Base-by-base conservation (phyloP, 1,140 invertebrate genomes). In the Carposina sasakii region DNA sequence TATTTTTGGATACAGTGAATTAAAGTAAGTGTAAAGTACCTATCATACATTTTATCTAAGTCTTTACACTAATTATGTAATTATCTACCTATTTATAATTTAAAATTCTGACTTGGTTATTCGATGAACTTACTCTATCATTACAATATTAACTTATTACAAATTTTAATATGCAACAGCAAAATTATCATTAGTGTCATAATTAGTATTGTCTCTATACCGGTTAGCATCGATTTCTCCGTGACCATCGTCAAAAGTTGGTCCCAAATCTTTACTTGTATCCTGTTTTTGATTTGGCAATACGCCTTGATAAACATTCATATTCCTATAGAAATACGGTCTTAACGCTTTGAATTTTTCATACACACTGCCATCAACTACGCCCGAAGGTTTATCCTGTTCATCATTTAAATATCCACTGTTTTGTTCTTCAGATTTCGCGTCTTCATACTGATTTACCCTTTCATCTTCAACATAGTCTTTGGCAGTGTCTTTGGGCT, bases 91-190 rank as follows among this genome's bases (percentile, higher is more conserved):
- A 30, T 44, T 44, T 28, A 41, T 16, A 26, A 23, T 5, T 6
- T 23, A 41, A 21, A n/a, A 23, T 23, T n/a, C n/a, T n/a, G n/a
- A n/a, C n/a, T n/a, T n/a, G n/a, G n/a, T n/a, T n/a, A n/a, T n/a
- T n/a, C n/a, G n/a, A n/a, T n/a, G n/a, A n/a, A n/a, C n/a, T n/a
- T n/a, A n/a, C n/a, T n/a, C n/a, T n/a, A n/a, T n/a, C n/a, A n/a
- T n/a, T n/a, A n/a, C n/a, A n/a, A n/a, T n/a, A n/a, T n/a, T n/a
- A n/a, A n/a, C n/a, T n/a, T n/a, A n/a, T n/a, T n/a, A n/a, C n/a
- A n/a, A n/a, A 15, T 48, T 24, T 60, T 58, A 73, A 50, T 71
- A 75, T 15, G 67, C 75, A 48, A 77, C 60, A 17, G 74, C 56
- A 16, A 56, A 55, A 41, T 24, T 57, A 30, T 76, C 70, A 21